Evolutionary conservation across 2,888 invertebrate species (phyloP).

Genomic region (Xestia xanthographa): DNA sequence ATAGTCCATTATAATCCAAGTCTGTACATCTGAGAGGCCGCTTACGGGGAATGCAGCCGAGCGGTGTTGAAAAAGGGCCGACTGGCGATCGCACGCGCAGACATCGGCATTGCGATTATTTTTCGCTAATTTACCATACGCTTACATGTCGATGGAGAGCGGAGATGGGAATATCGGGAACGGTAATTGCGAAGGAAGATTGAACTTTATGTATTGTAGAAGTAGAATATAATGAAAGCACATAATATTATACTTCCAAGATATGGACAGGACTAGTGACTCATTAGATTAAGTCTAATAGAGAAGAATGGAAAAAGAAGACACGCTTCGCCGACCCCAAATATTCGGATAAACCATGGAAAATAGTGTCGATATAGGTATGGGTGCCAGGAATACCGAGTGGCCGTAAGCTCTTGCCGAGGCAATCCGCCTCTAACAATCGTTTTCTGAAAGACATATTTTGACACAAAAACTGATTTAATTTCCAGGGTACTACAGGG

Average conservation of each 20-base stretch:
- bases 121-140: conserved; percentile 86
- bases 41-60: conserved; percentile 63
- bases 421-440: neutral
- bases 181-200: conserved; percentile 57
- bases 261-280: neutral
- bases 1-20: conserved; percentile 53
- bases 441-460: neutral
- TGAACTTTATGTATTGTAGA: conserved; percentile 34
- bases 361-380: neutral
- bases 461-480: neutral
- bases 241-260: neutral
- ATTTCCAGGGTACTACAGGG: too few relatives aligned
- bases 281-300: neutral
- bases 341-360: neutral
- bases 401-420: neutral
- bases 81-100: conserved; percentile 62
- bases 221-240: conserved; percentile 15
- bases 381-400: neutral
- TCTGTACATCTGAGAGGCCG: conserved; percentile 60
- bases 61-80: conserved; percentile 66
- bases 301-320: neutral
- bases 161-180: conserved; percentile 68
- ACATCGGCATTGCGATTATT: conserved; percentile 75
- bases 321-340: neutral
- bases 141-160: conserved; percentile 73